Evolutionary conservation across 2,113 vertebrate genomes (phyloP).

Genomic region (Strix aluco): DNA sequence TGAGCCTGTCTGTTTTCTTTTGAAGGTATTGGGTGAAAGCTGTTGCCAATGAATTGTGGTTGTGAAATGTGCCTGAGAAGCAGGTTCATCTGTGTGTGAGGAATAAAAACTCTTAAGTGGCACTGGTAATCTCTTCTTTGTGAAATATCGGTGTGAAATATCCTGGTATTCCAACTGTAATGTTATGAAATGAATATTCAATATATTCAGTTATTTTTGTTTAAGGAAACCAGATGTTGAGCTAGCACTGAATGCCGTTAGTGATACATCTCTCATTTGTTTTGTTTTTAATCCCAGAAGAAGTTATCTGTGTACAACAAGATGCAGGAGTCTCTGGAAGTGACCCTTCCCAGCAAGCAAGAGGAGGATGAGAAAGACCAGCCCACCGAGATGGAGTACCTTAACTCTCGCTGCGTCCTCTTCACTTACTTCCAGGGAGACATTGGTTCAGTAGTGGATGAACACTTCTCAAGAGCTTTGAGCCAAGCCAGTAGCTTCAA

Average conservation of each 20-base stretch:
- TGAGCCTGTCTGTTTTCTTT: neutral
- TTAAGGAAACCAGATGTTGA: slow-evolving; percentile 36
- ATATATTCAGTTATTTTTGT: neutral
- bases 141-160: neutral
- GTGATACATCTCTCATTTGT: slow-evolving; percentile 69
- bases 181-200: neutral
- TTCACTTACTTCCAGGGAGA: slow-evolving; percentile 98
- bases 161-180: neutral
- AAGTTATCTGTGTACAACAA: slow-evolving; percentile 90
- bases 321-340: slow-evolving; percentile 94
- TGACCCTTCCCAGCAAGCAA: slow-evolving; percentile 77
- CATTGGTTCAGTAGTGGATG: slow-evolving; percentile 94
- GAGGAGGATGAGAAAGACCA: slow-evolving; percentile 86
- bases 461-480: slow-evolving; percentile 96
- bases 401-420: slow-evolving; percentile 96
- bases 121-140: neutral
- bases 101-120: neutral
- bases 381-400: slow-evolving; percentile 94
- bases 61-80: neutral
- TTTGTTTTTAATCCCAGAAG: slow-evolving; percentile 76
- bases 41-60: neutral
- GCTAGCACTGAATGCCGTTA: slow-evolving; percentile 24
- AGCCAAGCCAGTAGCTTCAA: slow-evolving; percentile 88
- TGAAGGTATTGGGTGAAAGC: neutral
- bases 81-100: neutral